Percentiles rank a stretch among this genome's conserved stretches.
These are phyloP conservation scores for Ptilodon capucinus DNA, from an alignment of 2,888 invertebrate species.

Conservation along the genomic window DNA sequence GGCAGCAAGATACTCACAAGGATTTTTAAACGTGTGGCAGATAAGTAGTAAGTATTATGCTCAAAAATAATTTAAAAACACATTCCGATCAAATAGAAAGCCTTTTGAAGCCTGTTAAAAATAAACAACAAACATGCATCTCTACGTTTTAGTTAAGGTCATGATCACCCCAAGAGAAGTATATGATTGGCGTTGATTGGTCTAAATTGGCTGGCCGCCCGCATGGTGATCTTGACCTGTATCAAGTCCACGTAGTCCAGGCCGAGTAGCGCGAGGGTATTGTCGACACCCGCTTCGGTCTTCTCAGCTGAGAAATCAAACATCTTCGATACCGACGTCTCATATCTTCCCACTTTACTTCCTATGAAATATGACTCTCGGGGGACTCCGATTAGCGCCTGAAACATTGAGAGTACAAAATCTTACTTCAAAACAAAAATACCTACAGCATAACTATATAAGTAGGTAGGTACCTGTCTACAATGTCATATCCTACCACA, in stretches of 20 bases:
- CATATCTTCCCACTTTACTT: conserved; percentile 96
- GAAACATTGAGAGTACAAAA: not conserved
- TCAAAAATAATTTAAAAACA: too few species aligned
- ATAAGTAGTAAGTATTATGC: too few species aligned
- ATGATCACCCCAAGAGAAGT: conserved; percentile 3
- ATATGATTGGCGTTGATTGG: conserved; percentile 2
- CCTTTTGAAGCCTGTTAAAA: too few species aligned
- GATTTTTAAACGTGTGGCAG: too few species aligned
- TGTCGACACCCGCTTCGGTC: conserved; percentile 88
- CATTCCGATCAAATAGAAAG: too few species aligned
- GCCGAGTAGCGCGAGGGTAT: conserved; percentile 87
- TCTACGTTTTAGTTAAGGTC: too few species aligned
- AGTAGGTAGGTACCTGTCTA: too few species aligned
- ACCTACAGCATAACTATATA: too few species aligned
- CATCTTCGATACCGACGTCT: conserved; percentile 85
- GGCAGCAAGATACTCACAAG: too few species aligned
- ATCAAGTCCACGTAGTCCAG: conserved; percentile 94
- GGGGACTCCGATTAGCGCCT: conserved; percentile 91
- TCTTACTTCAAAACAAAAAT: too few species aligned
- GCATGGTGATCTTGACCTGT: conserved; percentile 85
- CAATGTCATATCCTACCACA: too few species aligned
- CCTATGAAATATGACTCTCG: conserved; percentile 92
- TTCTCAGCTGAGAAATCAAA: conserved; percentile 93
- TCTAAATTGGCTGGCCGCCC: conserved; percentile 3
- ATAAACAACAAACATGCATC: too few species aligned